Evolutionary conservation across 1,140 invertebrate species (phyloP).

Genomic region (Chrysomallon squamiferum): DNA sequence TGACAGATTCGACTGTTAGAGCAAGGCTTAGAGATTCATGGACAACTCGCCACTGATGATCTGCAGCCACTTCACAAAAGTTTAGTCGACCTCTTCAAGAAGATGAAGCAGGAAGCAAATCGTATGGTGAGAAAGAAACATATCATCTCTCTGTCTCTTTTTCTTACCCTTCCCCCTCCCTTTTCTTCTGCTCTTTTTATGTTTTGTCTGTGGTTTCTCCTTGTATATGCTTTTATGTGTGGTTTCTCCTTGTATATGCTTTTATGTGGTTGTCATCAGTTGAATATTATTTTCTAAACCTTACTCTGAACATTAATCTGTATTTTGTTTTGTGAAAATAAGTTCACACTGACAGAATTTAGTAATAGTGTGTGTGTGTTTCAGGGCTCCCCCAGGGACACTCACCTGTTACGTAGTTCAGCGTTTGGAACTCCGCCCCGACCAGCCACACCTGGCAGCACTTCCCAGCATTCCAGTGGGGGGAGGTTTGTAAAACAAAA

Average conservation of each 20-base stretch:
- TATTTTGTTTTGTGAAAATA: too few species aligned
- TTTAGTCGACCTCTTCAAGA: slow-evolving; percentile 82
- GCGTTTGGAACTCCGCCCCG: background rate
- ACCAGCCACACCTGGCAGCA: background rate
- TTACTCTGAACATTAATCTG: too few species aligned
- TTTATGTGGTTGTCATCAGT: too few species aligned
- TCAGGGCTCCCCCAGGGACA: background rate
- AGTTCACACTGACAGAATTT: too few species aligned
- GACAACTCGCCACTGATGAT: slow-evolving; percentile 78
- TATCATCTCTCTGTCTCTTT: background rate
- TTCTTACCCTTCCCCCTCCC: background rate
- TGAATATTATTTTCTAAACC: too few species aligned
- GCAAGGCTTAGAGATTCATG: slow-evolving; percentile 80
- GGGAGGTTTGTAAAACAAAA: background rate
- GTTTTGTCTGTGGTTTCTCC: too few species aligned
- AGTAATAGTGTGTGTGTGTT: background rate
- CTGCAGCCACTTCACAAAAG: slow-evolving; percentile 87
- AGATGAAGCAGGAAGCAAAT: slow-evolving; percentile 72
- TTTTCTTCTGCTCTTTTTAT: background rate
- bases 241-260: too few species aligned
- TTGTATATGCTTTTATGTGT: too few species aligned
- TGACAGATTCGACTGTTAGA: slow-evolving; percentile 74
- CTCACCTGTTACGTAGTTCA: background rate
- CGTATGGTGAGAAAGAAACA: slow-evolving; percentile 9
- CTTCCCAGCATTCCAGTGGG: background rate